phyloP scores from a whole-genome alignment of 1,140 invertebrate species.

The Anastrepha ludens region DNA sequence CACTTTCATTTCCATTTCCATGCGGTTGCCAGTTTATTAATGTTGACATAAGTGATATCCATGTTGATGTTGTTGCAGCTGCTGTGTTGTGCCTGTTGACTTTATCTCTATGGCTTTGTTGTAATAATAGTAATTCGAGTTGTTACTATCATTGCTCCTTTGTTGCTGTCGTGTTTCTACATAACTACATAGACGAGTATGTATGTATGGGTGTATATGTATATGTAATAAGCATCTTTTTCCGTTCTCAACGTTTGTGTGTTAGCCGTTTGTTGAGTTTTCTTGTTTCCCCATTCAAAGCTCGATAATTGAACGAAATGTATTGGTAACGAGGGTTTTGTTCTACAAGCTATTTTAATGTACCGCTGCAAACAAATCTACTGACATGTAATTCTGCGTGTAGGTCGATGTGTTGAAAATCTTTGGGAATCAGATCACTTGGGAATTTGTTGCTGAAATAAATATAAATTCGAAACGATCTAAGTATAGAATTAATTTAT shows the following conservation, averaged over 20 bases:
- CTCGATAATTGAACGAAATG: constrained; percentile 28
- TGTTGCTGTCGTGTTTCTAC: neutral
- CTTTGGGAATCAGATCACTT: too few relatives aligned
- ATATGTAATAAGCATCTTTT: neutral
- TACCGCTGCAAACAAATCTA: too few relatives aligned
- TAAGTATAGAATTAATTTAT: too few relatives aligned
- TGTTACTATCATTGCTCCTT: constrained; percentile 32
- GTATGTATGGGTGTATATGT: neutral
- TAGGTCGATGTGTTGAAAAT: too few relatives aligned
- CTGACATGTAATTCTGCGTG: too few relatives aligned
- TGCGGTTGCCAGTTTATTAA: constrained; percentile 49
- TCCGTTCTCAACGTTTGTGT: neutral
- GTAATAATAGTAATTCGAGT: constrained; percentile 51
- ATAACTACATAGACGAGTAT: neutral
- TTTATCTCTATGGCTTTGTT: constrained; percentile 49
- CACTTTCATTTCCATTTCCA: constrained; percentile 49
- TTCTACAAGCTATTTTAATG: constrained; percentile 23
- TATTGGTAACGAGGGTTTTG: constrained; percentile 16
- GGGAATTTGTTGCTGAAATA: too few relatives aligned
- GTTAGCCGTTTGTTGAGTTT: neutral
- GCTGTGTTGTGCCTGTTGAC: constrained; percentile 34
- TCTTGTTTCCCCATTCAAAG: constrained; percentile 2
- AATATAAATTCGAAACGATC: too few relatives aligned
- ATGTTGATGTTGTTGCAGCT: constrained; percentile 27
- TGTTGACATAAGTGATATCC: constrained; percentile 47